Percentiles rank a stretch among this genome's conserved stretches.
These are phyloP conservation scores for Anabacerthia variegaticeps DNA, from an alignment of 2,797 vertebrate species.

Conservation along the genomic window DNA sequence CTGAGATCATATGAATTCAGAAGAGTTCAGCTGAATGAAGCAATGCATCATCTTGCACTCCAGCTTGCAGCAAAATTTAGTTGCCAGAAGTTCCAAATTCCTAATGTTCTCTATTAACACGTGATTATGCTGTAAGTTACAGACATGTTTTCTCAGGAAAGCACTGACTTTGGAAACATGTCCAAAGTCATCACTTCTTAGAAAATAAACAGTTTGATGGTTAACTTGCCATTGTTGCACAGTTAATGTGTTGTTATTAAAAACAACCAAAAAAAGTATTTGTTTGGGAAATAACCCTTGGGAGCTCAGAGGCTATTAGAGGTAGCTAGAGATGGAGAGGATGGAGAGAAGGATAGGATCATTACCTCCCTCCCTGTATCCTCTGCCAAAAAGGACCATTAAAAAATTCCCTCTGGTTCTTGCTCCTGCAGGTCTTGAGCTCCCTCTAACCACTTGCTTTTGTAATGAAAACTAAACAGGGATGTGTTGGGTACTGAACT, in stretches of 20 bases:
- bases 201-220: neutral
- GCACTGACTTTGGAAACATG: rapidly evolving
- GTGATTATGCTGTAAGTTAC: neutral
- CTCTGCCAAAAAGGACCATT: neutral
- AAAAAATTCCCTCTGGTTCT: neutral
- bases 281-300: neutral
- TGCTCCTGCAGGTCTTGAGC: neutral
- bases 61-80: neutral
- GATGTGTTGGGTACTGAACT: neutral
- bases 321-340: neutral
- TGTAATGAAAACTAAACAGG: neutral
- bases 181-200: neutral
- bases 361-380: neutral
- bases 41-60: neutral
- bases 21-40: neutral
- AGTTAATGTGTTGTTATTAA: neutral
- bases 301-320: neutral
- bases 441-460: neutral
- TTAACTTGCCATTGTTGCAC: neutral
- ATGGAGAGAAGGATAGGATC: neutral
- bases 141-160: neutral
- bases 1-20: neutral
- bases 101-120: neutral
- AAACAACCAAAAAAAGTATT: neutral
- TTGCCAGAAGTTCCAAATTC: neutral